Conservation (phyloP, 2,113 vertebrate species). For the Saccopteryx bilineata region DNA sequence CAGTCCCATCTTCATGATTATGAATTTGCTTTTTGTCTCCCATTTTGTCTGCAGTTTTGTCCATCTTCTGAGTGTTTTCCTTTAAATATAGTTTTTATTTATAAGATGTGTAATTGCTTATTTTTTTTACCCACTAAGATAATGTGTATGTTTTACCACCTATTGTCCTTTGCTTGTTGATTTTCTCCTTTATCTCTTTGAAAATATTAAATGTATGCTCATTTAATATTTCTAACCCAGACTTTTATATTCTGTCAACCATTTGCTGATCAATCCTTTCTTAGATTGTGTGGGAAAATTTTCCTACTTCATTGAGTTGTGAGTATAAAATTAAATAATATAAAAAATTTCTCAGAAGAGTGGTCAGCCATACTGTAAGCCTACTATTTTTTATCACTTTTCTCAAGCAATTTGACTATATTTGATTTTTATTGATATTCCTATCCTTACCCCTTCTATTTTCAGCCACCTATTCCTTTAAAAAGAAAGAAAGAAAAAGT, state of each 20-base stretch:
- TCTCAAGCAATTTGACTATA: background rate
- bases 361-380: background rate
- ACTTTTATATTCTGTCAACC: background rate
- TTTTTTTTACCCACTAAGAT: constrained; percentile 16
- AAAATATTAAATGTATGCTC: constrained; percentile 14
- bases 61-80: background rate
- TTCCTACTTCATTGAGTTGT: background rate
- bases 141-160: background rate
- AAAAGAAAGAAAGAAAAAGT: constrained; percentile 6
- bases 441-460: background rate
- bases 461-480: constrained; percentile 7
- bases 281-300: background rate
- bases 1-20: background rate
- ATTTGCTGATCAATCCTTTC: background rate
- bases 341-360: background rate
- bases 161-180: constrained; percentile 13
- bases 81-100: constrained; percentile 37
- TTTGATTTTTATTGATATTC: background rate
- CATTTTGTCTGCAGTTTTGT: constrained; percentile 13
- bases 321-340: constrained; percentile 31
- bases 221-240: constrained; percentile 3
- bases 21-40: constrained; percentile 29
- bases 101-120: background rate
- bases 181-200: constrained; percentile 55
- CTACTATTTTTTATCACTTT: background rate